phyloP scores from a whole-genome alignment of 2,888 invertebrate genomes.

The Drosophila seclusa region DNA sequence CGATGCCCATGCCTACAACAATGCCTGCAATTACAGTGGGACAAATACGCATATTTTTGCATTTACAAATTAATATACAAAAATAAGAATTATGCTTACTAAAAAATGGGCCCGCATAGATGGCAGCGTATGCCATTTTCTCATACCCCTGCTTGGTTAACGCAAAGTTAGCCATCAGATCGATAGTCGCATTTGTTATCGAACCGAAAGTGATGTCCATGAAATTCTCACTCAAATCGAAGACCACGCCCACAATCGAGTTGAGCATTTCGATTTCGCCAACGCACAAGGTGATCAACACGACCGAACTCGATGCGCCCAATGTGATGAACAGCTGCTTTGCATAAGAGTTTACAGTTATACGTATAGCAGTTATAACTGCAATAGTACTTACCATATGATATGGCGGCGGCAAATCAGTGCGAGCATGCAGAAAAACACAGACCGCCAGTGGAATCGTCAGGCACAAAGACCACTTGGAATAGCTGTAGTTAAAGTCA shows the following conservation, averaged over 20 bases:
- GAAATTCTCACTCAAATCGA: constrained; percentile 32
- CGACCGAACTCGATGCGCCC: constrained; percentile 18
- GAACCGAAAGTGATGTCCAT: constrained; percentile 45
- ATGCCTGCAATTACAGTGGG: constrained; percentile 37
- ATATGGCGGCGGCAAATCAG: constrained; percentile 54
- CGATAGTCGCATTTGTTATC: constrained; percentile 36
- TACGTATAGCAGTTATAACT: not conserved
- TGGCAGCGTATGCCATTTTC: constrained; percentile 57
- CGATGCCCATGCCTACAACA: constrained; percentile 26
- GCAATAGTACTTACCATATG: constrained; percentile 41
- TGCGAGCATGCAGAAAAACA: constrained; percentile 45
- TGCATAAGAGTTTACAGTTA: not conserved
- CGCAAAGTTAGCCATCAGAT: constrained; percentile 37
- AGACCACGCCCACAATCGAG: constrained; percentile 40
- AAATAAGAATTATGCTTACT: constrained; percentile 34
- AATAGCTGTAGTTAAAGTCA: not conserved
- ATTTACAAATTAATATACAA: not conserved
- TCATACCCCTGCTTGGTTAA: constrained; percentile 54
- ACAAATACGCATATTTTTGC: not conserved
- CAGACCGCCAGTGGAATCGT: constrained; percentile 48
- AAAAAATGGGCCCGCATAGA: constrained; percentile 48
- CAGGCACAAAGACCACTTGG: constrained; percentile 39
- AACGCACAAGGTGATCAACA: constrained; percentile 38
- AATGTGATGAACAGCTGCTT: constrained; percentile 25
- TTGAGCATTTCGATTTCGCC: constrained; percentile 48